These are phyloP conservation scores for Eleutherodactylus coqui DNA, from an alignment of 2,797 vertebrate species.

Conservation along the genomic window DNA sequence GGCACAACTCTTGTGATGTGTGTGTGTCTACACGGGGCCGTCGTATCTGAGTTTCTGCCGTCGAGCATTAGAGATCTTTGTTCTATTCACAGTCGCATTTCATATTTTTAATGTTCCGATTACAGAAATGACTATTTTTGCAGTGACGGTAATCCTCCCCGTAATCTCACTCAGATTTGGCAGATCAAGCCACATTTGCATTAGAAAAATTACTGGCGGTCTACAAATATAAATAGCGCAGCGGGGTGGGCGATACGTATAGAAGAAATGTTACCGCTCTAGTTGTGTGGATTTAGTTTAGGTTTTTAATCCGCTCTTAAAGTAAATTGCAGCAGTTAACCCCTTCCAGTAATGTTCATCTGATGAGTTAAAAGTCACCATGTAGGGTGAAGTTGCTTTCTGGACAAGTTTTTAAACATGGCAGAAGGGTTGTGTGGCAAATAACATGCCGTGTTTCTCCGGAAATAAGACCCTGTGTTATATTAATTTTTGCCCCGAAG, in stretches of 20 bases:
- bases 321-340: not conserved
- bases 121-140: not conserved
- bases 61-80: not conserved
- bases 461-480: too few relatives aligned
- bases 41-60: not conserved
- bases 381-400: not conserved
- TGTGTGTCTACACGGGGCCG: too few relatives aligned
- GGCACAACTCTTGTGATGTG: not conserved
- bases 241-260: not conserved
- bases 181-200: constrained; percentile 3
- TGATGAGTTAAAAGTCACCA: not conserved
- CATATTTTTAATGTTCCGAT: not conserved
- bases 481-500: too few relatives aligned
- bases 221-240: not conserved
- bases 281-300: not conserved
- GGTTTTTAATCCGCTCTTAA: not conserved
- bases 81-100: not conserved
- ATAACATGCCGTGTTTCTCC: too few relatives aligned
- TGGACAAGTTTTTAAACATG: too few relatives aligned
- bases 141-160: not conserved
- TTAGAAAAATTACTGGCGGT: constrained; percentile 1
- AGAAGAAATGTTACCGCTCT: not conserved
- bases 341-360: not conserved
- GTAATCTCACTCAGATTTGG: constrained; percentile 15
- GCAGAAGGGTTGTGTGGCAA: too few relatives aligned